Percentiles rank a stretch among this genome's conserved stretches.
Conservation (phyloP, 2,113 vertebrate species). For the Mirounga angustirostris region DNA sequence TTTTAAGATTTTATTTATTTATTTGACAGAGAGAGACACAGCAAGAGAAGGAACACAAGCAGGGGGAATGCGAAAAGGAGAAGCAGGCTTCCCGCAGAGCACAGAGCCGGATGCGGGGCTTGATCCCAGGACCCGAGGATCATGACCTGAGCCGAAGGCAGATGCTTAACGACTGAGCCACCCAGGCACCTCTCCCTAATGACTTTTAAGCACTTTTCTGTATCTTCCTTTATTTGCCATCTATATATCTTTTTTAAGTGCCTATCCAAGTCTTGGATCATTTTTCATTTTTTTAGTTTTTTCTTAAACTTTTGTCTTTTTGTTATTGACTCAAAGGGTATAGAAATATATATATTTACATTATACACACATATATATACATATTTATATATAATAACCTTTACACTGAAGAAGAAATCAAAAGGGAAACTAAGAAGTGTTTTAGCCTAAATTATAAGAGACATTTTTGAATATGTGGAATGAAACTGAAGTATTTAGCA, state of each 20-base stretch:
- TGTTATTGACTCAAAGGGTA: neutral
- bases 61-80: too few relatives aligned
- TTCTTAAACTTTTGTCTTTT: neutral
- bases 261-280: neutral
- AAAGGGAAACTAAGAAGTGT: neutral
- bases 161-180: too few relatives aligned
- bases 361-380: neutral
- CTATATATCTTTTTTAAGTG: neutral
- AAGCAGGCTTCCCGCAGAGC: too few relatives aligned
- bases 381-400: neutral
- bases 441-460: neutral
- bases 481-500: neutral
- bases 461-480: neutral
- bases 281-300: neutral
- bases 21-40: too few relatives aligned
- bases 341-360: neutral
- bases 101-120: too few relatives aligned
- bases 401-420: neutral
- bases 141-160: too few relatives aligned
- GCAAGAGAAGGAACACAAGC: too few relatives aligned
- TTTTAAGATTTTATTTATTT: too few relatives aligned
- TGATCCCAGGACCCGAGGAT: too few relatives aligned
- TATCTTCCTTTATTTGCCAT: neutral
- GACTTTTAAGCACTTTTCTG: neutral
- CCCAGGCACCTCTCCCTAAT: neutral